Base-by-base conservation (phyloP, 2,113 vertebrate genomes). In the Lepus timidus region DNA sequence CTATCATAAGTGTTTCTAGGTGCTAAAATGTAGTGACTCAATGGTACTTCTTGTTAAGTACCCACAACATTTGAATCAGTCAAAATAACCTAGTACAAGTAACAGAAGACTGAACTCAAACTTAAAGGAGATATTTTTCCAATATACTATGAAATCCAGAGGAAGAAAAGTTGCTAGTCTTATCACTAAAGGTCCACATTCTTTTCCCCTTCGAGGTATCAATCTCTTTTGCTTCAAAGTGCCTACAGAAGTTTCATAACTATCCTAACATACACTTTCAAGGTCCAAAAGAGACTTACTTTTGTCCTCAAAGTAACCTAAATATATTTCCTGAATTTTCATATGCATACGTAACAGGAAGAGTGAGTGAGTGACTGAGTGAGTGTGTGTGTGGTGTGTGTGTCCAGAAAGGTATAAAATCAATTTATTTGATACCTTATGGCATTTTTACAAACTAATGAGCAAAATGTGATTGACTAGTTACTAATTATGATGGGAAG, bases 41-140 rank as follows among this genome's bases (percentile, higher is more conserved):
- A 81, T 44, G 6, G 49, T 78, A 82, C 58, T 97, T 78, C n/a
- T 9, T 68, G 51, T 74, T 49, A 81, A 20, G 16, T 29, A 9
- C 55, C 12, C 58, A 61, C 0, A 90, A 70, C 58, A 61, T 79
- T 23, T 68, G 2, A 68, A 39, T 91, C 29, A 29, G 22, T 86
- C 82, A 93, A 93, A 93, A 76, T 88, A 74, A 16, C 52, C 3
- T 67, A 88, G 80, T 36, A 29, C n/a, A 80, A 82, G 19, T 49
- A 82, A 73, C 25, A 79, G 6, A 94, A 80, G 19, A 64, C n/a
- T 83, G 17, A 91, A n/a, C 3, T 78, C 31, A 55, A 0, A 6
- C 6, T 39, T 82, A 68, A 23, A 71, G 9, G 44, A 31, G 91
- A 85, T 49, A 81, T 7, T 25, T 62, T 70, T 76, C 78, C 85